Base-by-base conservation (phyloP, 2,888 invertebrate species). In the Agrochola litura region DNA sequence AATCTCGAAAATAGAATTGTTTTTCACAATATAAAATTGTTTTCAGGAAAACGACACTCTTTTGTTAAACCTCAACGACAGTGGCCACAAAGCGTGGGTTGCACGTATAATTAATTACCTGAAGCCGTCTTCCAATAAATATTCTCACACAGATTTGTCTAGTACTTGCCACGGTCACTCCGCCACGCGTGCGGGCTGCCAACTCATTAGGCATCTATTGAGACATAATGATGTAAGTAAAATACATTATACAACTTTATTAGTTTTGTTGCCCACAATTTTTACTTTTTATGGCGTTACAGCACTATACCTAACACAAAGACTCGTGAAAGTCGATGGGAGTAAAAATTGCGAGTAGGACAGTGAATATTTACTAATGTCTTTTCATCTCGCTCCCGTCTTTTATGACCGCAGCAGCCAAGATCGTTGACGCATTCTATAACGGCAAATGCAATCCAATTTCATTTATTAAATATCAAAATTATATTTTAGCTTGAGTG, bases 111-210 rank as follows among this genome's bases (percentile, higher is more conserved):
- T 99, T 0, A 98, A 98, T 89, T 99, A 98, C 93, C 98, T 98
- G 92, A 98, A 98, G 92, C 99, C 99, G 1, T 98, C 98, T 30
- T 98, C 98, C 85, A 98, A 98, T 94, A 97, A 98, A 87, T 99
- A 98, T 94, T 99, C 99, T 6, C 98, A 98, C 90, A 98, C 98
- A 87, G 99, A 99, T 91, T 93, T 98, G 73, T 84, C 97, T 94
- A 86, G 97, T 93, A 93, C 95, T 14, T 94, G 96, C 72, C 96
- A 97, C 85, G 97, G 97, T 0, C 97, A 97, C 79, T 97, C 97
- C 19, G 97, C 98, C 74, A 98, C 98, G 2, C 95, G 97, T 8
- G 98, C 98, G 58, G 98, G 98, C 58, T 97, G 98, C 88, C 98
- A 98, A 91, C 97, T 99, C 52, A 97, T 99, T 63, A 97, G 98